phyloP scores from a whole-genome alignment of 2,797 vertebrate genomes.

The Dipus sagitta region DNA sequence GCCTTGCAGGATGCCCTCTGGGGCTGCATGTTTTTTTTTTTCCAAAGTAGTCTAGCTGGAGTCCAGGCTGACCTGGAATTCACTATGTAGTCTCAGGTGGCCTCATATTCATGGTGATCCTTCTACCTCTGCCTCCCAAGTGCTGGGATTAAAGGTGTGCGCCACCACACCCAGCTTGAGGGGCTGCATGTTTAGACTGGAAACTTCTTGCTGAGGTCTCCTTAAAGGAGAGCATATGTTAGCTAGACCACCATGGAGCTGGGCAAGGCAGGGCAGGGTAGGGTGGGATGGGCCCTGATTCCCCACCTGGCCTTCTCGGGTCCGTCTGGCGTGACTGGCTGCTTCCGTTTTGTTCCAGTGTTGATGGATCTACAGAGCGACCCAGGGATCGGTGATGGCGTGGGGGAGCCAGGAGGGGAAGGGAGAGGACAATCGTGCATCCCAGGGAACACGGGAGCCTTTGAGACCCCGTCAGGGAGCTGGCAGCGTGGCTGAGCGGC shows the following conservation, averaged over 20 bases:
- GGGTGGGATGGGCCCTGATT: background rate
- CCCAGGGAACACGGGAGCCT: background rate
- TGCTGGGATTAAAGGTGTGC: too few relatives aligned
- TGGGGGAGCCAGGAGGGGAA: background rate
- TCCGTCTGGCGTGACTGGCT: background rate
- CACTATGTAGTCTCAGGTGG: too few relatives aligned
- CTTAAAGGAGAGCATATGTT: background rate
- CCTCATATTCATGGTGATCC: too few relatives aligned
- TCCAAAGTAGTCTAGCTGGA: too few relatives aligned
- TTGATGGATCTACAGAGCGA: background rate
- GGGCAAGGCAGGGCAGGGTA: too few relatives aligned
- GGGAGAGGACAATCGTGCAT: background rate
- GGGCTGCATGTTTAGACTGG: background rate
- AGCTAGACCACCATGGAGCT: background rate
- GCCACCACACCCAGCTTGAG: too few relatives aligned
- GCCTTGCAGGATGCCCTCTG: constrained; percentile 34
- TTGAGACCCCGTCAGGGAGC: background rate
- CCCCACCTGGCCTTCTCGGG: background rate
- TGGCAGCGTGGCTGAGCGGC: background rate
- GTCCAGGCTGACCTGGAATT: too few relatives aligned
- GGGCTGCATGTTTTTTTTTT: background rate
- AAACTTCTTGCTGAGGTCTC: constrained; percentile 34
- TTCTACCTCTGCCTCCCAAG: too few relatives aligned
- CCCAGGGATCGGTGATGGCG: background rate
- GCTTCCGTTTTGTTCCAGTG: background rate